phyloP scores from a whole-genome alignment of 2,888 invertebrate species.

The Cosmorhoe ocellata region DNA sequence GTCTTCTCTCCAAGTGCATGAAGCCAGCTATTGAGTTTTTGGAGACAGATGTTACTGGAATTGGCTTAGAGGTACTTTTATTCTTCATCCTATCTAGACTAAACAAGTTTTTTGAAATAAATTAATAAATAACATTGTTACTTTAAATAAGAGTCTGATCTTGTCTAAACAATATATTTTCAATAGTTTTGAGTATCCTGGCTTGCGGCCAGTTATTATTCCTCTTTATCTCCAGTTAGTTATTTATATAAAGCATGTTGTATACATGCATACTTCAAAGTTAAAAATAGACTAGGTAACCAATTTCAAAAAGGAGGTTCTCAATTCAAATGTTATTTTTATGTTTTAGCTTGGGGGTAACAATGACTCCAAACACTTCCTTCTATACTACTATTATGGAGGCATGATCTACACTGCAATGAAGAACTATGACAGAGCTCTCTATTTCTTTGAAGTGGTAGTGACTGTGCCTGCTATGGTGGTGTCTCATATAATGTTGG shows the following conservation, averaged over 20 bases:
- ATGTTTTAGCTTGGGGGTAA: constrained; percentile 85
- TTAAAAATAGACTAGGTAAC: too few relatives aligned
- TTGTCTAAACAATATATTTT: too few relatives aligned
- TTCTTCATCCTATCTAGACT: neutral
- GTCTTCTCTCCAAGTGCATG: constrained; percentile 94
- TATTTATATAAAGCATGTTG: too few relatives aligned
- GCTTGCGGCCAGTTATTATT: too few relatives aligned
- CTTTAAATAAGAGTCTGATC: too few relatives aligned
- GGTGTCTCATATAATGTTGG: constrained; percentile 98
- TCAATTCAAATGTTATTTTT: neutral
- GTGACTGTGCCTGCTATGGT: constrained; percentile 97
- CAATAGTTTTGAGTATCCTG: too few relatives aligned
- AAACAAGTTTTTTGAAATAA: too few relatives aligned
- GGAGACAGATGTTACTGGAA: constrained; percentile 95
- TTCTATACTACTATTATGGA: constrained; percentile 98
- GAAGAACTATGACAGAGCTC: constrained; percentile 95
- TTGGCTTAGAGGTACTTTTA: constrained; percentile 91
- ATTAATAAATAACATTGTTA: too few relatives aligned
- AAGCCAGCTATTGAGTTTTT: constrained; percentile 94
- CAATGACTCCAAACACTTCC: constrained; percentile 94
- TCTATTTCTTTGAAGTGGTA: constrained; percentile 98
- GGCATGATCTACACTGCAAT: constrained; percentile 98
- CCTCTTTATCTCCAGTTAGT: too few relatives aligned
- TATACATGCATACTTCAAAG: too few relatives aligned
- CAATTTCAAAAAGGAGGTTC: too few relatives aligned